phyloP scores from a whole-genome alignment of 2,797 vertebrate species.

The Merluccius polli region DNA sequence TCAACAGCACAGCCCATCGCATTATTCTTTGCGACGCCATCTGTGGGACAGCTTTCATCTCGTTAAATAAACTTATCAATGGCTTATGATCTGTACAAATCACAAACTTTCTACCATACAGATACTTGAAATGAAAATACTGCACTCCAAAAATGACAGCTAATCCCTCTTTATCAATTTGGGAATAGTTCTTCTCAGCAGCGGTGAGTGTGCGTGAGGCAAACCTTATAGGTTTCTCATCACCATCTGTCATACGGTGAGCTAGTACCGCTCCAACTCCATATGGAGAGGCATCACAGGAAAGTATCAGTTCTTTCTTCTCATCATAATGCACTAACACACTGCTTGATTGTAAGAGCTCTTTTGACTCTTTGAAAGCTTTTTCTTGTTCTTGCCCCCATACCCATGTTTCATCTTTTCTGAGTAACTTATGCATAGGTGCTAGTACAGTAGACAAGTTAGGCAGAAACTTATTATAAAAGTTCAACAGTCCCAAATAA shows the following conservation, averaged over 20 bases:
- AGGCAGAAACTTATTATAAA: background rate
- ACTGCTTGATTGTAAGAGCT: slow-evolving; percentile 12
- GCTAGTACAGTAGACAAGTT: background rate
- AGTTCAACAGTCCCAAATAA: slow-evolving; percentile 3
- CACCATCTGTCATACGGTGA: slow-evolving; percentile 1
- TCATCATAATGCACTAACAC: slow-evolving; percentile 19
- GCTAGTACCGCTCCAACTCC: slow-evolving; percentile 4
- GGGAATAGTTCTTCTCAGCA: slow-evolving; percentile 11
- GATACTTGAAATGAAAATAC: slow-evolving; percentile 22
- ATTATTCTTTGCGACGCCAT: slow-evolving; percentile 9
- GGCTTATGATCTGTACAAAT: slow-evolving; percentile 20
- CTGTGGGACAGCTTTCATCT: slow-evolving; percentile 21
- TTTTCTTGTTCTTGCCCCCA: slow-evolving; percentile 12
- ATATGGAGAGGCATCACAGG: slow-evolving; percentile 7
- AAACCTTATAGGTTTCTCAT: slow-evolving; percentile 15
- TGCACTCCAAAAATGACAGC: slow-evolving; percentile 17
- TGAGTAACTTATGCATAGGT: slow-evolving; percentile 1
- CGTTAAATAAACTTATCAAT: slow-evolving; percentile 9
- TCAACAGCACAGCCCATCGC: slow-evolving; percentile 13
- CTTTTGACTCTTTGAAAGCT: slow-evolving; percentile 11
- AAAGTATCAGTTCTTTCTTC: background rate
- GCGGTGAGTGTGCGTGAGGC: slow-evolving; percentile 5
- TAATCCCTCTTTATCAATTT: slow-evolving; percentile 17
- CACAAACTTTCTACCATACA: slow-evolving; percentile 13
- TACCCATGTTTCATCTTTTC: slow-evolving; percentile 9